A percentile compares a stretch with the other conserved stretches of the same genome.
Conservation (phyloP, 2,113 vertebrate species). For the Brachyhypopomus gauderio region DNA sequence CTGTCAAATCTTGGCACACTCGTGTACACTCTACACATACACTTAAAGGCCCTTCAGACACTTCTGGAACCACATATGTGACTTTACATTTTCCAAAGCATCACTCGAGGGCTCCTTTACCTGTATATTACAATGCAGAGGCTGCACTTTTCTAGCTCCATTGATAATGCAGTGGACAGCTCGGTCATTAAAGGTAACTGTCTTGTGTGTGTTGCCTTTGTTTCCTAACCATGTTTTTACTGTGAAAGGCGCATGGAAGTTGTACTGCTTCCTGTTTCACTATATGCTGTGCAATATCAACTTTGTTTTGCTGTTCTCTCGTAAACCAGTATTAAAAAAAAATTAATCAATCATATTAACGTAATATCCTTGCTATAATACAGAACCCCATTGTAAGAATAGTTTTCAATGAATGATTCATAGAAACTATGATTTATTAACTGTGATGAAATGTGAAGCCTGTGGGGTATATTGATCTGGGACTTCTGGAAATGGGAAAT, state of each 20-base stretch:
- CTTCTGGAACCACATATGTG: background rate
- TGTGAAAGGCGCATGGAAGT: too few relatives aligned
- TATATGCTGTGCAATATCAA: background rate
- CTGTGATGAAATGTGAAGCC: background rate
- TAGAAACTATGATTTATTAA: conserved; percentile 2
- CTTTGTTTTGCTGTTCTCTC: background rate
- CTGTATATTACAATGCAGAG: background rate
- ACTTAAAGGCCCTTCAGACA: background rate
- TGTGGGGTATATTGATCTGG: background rate
- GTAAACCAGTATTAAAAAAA: background rate
- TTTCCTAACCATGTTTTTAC: background rate
- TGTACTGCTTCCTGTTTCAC: background rate
- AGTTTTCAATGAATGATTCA: background rate
- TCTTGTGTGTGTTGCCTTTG: background rate
- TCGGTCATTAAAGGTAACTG: too few relatives aligned
- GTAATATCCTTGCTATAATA: background rate
- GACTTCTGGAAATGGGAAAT: background rate
- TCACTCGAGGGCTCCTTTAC: background rate
- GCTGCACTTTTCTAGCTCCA: background rate
- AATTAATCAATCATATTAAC: background rate
- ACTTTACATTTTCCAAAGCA: background rate
- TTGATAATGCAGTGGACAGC: background rate
- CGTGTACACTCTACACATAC: too few relatives aligned
- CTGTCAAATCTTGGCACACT: too few relatives aligned
- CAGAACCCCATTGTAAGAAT: background rate